Evolutionary conservation across 1,140 invertebrate species (phyloP).

Genomic region (Pseudomyrmex gracilis): DNA sequence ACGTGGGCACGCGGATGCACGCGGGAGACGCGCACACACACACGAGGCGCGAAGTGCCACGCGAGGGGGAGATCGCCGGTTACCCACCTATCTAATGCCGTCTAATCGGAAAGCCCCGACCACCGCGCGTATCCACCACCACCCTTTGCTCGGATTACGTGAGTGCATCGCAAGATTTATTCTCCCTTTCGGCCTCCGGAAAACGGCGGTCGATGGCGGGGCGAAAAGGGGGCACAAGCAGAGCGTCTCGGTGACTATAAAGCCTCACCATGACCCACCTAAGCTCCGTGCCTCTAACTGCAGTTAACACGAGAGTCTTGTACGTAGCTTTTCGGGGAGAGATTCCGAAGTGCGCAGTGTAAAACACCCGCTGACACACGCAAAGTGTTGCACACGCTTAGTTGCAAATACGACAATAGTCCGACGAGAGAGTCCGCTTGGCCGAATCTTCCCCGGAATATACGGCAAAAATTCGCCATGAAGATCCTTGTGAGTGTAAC

Average conservation of each 20-base stretch:
- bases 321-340: conserved; percentile 24
- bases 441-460: neutral
- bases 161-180: conserved; percentile 61
- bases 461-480: conserved; percentile 45
- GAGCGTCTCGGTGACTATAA: conserved; percentile 69
- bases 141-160: conserved; percentile 60
- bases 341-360: conserved; percentile 23
- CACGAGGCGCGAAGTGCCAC: neutral
- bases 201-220: conserved; percentile 64
- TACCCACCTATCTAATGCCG: conserved; percentile 40
- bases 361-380: neutral
- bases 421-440: neutral
- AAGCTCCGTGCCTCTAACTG: conserved; percentile 45
- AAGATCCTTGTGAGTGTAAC: conserved; percentile 69
- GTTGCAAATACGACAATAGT: neutral
- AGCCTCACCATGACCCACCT: conserved; percentile 63
- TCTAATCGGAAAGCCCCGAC: conserved; percentile 45
- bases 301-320: conserved; percentile 51
- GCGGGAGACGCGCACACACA: neutral
- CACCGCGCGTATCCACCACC: conserved; percentile 36
- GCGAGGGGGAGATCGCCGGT: conserved; percentile 18
- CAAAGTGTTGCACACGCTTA: conserved; percentile 2
- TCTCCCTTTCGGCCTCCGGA: conserved; percentile 63
- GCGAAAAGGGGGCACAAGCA: conserved; percentile 64
- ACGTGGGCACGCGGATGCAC: conserved; percentile 29